Percentiles rank a stretch among this genome's conserved stretches.
Evolutionary conservation across 2,888 invertebrate genomes (phyloP).

Genomic region (Cryptocephalus moraei): DNA sequence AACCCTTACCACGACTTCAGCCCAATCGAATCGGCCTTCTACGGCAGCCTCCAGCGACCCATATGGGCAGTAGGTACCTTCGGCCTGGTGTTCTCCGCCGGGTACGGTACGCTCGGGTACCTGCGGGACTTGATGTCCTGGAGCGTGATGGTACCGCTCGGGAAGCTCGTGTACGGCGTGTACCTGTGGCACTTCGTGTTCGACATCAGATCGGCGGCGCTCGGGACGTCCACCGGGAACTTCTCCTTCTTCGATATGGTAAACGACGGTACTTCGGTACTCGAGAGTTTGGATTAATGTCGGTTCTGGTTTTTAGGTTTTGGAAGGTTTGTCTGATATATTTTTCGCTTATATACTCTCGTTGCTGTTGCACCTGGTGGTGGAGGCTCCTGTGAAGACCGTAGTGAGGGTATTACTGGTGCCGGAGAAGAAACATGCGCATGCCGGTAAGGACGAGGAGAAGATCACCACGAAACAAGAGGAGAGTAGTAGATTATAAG

Average conservation of each 20-base stretch:
- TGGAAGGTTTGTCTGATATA: conserved; percentile 26
- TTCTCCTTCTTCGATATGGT: conserved; percentile 33
- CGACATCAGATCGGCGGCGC: conserved; percentile 37
- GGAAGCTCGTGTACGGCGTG: conserved; percentile 46
- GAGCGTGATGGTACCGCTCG: conserved; percentile 48
- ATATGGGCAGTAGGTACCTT: conserved; percentile 45
- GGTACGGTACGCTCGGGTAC: conserved; percentile 38
- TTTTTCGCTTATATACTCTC: conserved; percentile 39
- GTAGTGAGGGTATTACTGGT: conserved; percentile 32
- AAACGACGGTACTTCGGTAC: conserved; percentile 16
- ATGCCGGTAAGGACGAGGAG: neutral
- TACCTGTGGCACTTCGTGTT: conserved; percentile 5
- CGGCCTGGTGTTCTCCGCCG: conserved; percentile 41
- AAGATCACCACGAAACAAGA: neutral
- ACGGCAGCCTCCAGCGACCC: conserved; percentile 47
- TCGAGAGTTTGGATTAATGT: too few species aligned
- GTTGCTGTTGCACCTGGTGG: conserved; percentile 41
- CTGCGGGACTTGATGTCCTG: conserved; percentile 41
- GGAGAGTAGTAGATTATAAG: neutral
- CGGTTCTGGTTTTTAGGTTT: neutral
- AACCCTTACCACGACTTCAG: conserved; percentile 41
- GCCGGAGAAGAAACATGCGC: conserved; percentile 4
- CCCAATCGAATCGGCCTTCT: conserved; percentile 43
- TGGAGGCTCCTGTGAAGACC: conserved; percentile 46
- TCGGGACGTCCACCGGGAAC: conserved; percentile 37